Conservation (phyloP, 2,888 invertebrate genomes). For the Noctua pronuba region DNA sequence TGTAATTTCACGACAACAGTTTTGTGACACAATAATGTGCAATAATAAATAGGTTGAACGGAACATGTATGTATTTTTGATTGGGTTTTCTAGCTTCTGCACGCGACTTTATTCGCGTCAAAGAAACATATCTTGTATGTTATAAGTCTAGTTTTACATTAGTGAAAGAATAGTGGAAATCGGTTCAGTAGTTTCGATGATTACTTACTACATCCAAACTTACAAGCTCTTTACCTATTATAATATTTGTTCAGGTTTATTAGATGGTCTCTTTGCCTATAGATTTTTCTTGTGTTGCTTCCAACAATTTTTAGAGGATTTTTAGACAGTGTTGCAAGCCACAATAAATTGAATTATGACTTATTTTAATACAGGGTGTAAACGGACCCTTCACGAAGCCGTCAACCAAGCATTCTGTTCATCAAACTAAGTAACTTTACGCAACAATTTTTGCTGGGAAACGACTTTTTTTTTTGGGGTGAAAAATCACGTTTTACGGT, state of each 20-base stretch:
- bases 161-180: neutral
- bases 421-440: too few relatives aligned
- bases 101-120: neutral
- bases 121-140: neutral
- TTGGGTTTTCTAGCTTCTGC: neutral
- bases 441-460: too few relatives aligned
- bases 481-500: too few relatives aligned
- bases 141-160: neutral
- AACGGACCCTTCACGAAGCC: too few relatives aligned
- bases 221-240: too few relatives aligned
- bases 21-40: constrained; percentile 15
- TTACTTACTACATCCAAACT: too few relatives aligned
- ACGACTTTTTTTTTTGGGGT: too few relatives aligned
- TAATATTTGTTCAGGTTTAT: neutral
- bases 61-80: constrained; percentile 18
- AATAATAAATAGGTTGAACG: neutral
- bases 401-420: too few relatives aligned
- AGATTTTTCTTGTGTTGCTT: neutral
- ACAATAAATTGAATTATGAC: too few relatives aligned
- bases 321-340: neutral
- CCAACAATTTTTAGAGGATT: neutral
- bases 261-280: neutral
- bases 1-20: constrained; percentile 34
- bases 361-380: too few relatives aligned
- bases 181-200: too few relatives aligned